phyloP scores from a whole-genome alignment of 2,888 invertebrate species.

The Trisateles emortualis region DNA sequence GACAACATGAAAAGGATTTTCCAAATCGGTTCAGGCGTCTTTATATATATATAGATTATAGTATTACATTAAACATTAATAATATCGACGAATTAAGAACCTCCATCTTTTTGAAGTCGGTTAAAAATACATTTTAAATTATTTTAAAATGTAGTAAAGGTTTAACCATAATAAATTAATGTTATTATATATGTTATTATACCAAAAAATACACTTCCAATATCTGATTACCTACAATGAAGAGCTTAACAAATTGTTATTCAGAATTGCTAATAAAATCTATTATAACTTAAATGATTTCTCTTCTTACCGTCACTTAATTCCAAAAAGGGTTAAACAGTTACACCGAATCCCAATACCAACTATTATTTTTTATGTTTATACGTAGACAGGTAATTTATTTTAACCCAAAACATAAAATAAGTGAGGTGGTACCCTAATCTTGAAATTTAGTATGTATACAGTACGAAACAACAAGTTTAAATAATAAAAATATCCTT shows the following conservation, averaged over 20 bases:
- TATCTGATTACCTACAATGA: too few species aligned
- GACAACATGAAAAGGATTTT: too few species aligned
- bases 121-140: too few species aligned
- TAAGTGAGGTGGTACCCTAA: slow-evolving; percentile 33
- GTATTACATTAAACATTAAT: too few species aligned
- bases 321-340: slow-evolving; percentile 34
- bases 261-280: neutral
- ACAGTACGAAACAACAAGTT: slow-evolving; percentile 31
- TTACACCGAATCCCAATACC: slow-evolving; percentile 22
- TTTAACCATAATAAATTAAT: too few species aligned
- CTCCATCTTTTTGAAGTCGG: too few species aligned
- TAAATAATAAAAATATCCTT: slow-evolving; percentile 42
- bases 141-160: too few species aligned
- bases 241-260: neutral
- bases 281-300: slow-evolving; percentile 12
- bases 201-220: too few species aligned
- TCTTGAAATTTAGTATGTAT: slow-evolving; percentile 40
- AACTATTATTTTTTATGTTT: slow-evolving; percentile 42
- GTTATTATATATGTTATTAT: too few species aligned
- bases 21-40: too few species aligned
- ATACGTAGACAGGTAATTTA: slow-evolving; percentile 33
- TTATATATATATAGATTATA: too few species aligned
- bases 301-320: slow-evolving; percentile 22
- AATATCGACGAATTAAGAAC: too few species aligned
- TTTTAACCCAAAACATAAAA: slow-evolving; percentile 40